Evolutionary conservation across 2,113 vertebrate genomes (phyloP).

Genomic region (Parotia lawesii): DNA sequence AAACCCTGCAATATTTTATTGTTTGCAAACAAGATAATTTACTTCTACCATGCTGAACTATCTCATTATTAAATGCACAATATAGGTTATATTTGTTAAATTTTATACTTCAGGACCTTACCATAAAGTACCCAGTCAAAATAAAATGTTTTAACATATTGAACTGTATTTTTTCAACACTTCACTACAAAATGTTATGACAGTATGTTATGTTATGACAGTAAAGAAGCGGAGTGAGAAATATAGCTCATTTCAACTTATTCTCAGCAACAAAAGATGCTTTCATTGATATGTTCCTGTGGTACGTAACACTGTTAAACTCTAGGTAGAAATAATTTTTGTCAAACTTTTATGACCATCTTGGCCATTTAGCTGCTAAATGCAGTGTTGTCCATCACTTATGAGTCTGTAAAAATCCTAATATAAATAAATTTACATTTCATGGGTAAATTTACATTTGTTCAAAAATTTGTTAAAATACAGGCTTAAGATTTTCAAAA

Average conservation of each 20-base stretch:
- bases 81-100: not conserved
- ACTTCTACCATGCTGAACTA: not conserved
- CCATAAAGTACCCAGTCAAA: not conserved
- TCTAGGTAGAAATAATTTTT: not conserved
- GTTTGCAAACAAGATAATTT: not conserved
- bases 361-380: not conserved
- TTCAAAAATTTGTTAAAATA: not conserved
- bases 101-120: not conserved
- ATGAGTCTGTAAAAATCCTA: not conserved
- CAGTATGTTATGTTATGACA: not conserved
- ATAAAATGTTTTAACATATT: not conserved
- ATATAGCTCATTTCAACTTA: not conserved
- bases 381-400: not conserved
- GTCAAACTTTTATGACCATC: not conserved
- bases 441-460: not conserved
- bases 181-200: not conserved
- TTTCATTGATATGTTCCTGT: not conserved
- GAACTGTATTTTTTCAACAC: not conserved
- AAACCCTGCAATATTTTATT: not conserved
- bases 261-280: not conserved
- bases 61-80: not conserved
- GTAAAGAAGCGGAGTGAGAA: not conserved
- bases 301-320: not conserved
- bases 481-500: not conserved
- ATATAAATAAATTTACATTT: not conserved